Evolutionary conservation across 2,113 vertebrate genomes (phyloP).

Genomic region (Epinephelus fuscoguttatus): DNA sequence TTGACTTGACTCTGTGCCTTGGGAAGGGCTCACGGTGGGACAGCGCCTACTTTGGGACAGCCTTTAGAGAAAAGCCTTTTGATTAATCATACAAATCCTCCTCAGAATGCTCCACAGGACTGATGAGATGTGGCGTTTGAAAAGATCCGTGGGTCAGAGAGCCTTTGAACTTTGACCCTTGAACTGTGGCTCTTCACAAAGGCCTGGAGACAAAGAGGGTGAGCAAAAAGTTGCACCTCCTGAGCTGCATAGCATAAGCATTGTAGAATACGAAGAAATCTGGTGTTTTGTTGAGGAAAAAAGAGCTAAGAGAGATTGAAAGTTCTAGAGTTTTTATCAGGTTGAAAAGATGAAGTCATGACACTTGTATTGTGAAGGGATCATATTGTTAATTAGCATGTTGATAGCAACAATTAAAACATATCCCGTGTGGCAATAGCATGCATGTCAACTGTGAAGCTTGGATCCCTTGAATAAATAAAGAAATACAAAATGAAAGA

Average conservation of each 20-base stretch:
- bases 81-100: conserved; percentile 79
- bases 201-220: conserved; percentile 59
- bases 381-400: conserved; percentile 7
- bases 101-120: conserved; percentile 69
- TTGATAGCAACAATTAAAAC: conserved; percentile 13
- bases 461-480: conserved; percentile 50
- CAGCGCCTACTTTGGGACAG: conserved; percentile 26
- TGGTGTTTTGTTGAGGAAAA: neutral
- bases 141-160: conserved; percentile 78
- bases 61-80: conserved; percentile 44
- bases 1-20: conserved; percentile 31
- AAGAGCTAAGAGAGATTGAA: neutral
- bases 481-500: conserved; percentile 35
- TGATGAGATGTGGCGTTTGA: conserved; percentile 80
- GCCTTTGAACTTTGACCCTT: conserved; percentile 78
- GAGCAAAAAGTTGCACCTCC: conserved; percentile 56
- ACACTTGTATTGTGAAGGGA: neutral
- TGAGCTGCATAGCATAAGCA: conserved; percentile 20
- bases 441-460: conserved; percentile 21
- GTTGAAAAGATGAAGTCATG: neutral
- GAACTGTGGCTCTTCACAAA: conserved; percentile 72
- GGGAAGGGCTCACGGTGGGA: conserved; percentile 19
- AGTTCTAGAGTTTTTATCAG: neutral
- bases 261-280: neutral
- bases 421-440: neutral